These are phyloP conservation scores for Lasaia peninsularis DNA, from an alignment of 1,140 invertebrate species.

Conservation along the genomic window DNA sequence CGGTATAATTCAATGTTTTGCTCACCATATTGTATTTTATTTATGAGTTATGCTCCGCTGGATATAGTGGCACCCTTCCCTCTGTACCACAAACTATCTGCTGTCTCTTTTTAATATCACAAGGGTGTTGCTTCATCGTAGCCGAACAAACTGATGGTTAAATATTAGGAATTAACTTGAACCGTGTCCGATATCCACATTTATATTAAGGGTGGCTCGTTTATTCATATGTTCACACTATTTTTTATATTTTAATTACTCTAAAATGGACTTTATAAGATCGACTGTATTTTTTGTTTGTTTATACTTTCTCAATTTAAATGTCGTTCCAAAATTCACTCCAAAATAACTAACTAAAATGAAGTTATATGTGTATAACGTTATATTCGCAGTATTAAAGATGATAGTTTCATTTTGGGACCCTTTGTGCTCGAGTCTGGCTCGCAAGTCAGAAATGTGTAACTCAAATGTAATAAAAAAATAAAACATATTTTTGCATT, in stretches of 20 bases:
- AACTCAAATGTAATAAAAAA: too few relatives aligned
- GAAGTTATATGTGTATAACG: too few relatives aligned
- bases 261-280: too few relatives aligned
- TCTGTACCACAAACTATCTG: conserved; percentile 21
- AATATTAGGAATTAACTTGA: conserved; percentile 72
- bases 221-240: conserved; percentile 34
- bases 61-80: conserved; percentile 45
- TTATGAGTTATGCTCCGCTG: conserved; percentile 74
- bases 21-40: conserved; percentile 79
- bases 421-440: too few relatives aligned
- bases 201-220: conserved; percentile 54
- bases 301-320: too few relatives aligned
- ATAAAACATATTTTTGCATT: too few relatives aligned
- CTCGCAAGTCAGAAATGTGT: too few relatives aligned
- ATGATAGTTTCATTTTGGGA: too few relatives aligned
- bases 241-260: conserved; percentile 15
- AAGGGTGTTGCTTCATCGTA: conserved; percentile 58
- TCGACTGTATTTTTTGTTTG: too few relatives aligned
- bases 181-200: conserved; percentile 63
- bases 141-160: conserved; percentile 67
- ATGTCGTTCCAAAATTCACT: too few relatives aligned
- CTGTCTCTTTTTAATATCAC: conserved; percentile 41
- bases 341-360: too few relatives aligned
- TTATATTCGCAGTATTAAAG: too few relatives aligned
- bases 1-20: conserved; percentile 78